These are phyloP conservation scores for Synergus japonicus DNA, from an alignment of 2,888 invertebrate genomes.

Conservation along the genomic window DNA sequence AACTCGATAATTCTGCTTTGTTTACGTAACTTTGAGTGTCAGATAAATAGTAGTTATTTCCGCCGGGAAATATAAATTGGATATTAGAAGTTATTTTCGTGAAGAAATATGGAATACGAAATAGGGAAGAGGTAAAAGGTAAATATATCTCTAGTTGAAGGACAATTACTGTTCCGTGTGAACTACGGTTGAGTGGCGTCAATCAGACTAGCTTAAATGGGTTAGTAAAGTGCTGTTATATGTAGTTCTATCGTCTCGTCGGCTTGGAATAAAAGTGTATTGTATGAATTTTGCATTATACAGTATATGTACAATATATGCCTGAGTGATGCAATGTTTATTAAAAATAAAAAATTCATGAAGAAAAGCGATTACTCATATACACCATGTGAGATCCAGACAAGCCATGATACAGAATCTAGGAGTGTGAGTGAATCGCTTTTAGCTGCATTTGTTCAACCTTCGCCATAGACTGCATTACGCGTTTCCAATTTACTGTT, in stretches of 20 bases:
- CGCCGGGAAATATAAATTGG: neutral
- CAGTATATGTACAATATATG: neutral
- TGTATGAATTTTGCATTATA: neutral
- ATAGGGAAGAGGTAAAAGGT: neutral
- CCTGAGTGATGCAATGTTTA: neutral
- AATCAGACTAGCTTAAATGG: constrained; percentile 39
- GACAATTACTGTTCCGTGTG: constrained; percentile 34
- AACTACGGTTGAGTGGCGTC: constrained; percentile 29
- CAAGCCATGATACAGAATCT: neutral
- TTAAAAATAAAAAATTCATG: neutral
- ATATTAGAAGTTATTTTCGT: neutral
- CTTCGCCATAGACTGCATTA: constrained; percentile 46
- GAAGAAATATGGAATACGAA: neutral
- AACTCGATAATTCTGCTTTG: neutral
- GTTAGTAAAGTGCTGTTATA: constrained; percentile 21
- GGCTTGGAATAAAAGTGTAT: neutral
- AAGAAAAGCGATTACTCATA: constrained; percentile 11
- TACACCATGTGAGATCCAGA: neutral
- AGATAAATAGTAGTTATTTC: neutral
- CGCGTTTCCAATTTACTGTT: constrained; percentile 41
- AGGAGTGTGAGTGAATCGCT: constrained; percentile 44
- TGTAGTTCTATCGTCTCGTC: constrained; percentile 12
- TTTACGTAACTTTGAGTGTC: neutral
- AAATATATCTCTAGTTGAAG: constrained; percentile 13
- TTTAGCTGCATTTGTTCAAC: constrained; percentile 52